Conservation (phyloP, 2,888 invertebrate genomes). For the Cosmia pyralina region DNA sequence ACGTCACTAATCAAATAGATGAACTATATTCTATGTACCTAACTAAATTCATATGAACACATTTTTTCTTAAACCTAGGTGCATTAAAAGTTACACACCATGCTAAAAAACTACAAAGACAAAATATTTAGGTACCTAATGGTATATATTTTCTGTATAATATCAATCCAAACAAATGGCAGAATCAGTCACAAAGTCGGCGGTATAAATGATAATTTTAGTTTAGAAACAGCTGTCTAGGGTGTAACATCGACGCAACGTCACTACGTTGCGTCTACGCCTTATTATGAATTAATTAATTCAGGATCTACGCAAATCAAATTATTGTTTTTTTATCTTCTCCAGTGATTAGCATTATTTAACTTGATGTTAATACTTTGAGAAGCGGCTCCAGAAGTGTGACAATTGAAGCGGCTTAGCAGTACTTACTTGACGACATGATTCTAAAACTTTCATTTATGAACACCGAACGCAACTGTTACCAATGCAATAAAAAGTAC, state of each 20-base stretch:
- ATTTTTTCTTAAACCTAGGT: slow-evolving; percentile 88
- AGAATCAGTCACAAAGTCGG: slow-evolving; percentile 64
- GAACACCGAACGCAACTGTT: slow-evolving; percentile 27
- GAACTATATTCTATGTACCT: slow-evolving; percentile 84
- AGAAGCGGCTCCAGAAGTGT: slow-evolving; percentile 19
- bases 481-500: slow-evolving; percentile 8
- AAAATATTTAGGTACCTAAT: slow-evolving; percentile 69
- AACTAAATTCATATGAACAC: slow-evolving; percentile 90
- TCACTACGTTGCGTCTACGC: too few relatives aligned
- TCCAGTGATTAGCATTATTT: slow-evolving; percentile 7
- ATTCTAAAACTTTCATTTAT: slow-evolving; percentile 15
- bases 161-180: slow-evolving; percentile 64
- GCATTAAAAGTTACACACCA: slow-evolving; percentile 83
- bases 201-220: slow-evolving; percentile 38
- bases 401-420: slow-evolving; percentile 20
- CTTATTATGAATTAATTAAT: not conserved
- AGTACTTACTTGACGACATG: slow-evolving; percentile 10
- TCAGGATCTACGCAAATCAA: slow-evolving; percentile 4
- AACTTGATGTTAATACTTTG: slow-evolving; percentile 8
- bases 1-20: slow-evolving; percentile 80
- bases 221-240: slow-evolving; percentile 7
- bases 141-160: slow-evolving; percentile 67
- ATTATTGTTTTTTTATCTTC: slow-evolving; percentile 2
- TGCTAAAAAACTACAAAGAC: slow-evolving; percentile 77
- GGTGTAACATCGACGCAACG: not conserved